phyloP scores from a whole-genome alignment of 2,797 vertebrate species.

The Urosaurus nigricauda region DNA sequence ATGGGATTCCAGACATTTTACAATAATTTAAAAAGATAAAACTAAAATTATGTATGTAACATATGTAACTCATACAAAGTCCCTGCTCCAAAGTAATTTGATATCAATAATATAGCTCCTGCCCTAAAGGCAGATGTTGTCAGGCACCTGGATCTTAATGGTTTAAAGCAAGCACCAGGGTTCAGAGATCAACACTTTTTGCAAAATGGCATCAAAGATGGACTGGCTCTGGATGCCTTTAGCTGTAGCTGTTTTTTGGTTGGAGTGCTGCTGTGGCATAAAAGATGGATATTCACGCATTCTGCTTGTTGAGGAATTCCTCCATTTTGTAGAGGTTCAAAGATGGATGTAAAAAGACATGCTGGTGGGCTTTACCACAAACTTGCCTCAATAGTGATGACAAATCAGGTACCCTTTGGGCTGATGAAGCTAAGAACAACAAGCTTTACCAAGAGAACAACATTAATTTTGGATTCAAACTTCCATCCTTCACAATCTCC shows the following conservation, averaged over 20 bases:
- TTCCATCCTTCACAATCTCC: neutral
- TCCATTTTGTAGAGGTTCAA: neutral
- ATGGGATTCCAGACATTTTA: no score
- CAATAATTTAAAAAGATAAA: no score
- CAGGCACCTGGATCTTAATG: no score
- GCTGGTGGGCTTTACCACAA: neutral
- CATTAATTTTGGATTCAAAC: neutral
- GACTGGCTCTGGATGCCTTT: neutral
- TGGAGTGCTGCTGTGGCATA: neutral
- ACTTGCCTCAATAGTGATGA: neutral
- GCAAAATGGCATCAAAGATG: neutral
- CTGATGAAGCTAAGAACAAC: neutral
- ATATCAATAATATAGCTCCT: no score
- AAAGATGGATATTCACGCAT: neutral
- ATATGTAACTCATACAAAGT: no score
- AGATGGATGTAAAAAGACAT: neutral
- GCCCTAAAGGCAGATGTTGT: no score
- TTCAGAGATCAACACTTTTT: neutral
- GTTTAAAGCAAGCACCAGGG: no score
- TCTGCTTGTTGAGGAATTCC: neutral
- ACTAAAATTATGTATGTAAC: no score
- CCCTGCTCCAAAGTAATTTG: no score
- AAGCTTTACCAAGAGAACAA: neutral
- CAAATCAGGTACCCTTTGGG: neutral
- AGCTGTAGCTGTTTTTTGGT: fast-evolving